phyloP scores from a whole-genome alignment of 2,888 invertebrate species.

The Alitta virens region DNA sequence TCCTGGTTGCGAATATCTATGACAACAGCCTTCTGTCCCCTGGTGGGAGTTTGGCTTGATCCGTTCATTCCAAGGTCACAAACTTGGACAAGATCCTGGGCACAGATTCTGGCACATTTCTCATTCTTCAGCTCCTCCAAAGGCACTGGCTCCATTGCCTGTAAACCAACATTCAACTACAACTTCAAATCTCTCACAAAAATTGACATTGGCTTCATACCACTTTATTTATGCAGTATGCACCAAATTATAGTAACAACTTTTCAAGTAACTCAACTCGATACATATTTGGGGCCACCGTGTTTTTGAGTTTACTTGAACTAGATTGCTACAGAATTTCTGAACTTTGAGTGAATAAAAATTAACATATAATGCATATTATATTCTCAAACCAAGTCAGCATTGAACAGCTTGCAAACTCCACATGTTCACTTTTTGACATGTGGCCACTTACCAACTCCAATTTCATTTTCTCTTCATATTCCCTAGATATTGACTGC shows the following conservation, averaged over 20 bases:
- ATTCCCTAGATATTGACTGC: conserved; percentile 49
- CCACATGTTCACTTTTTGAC: too few relatives aligned
- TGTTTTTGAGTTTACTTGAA: too few relatives aligned
- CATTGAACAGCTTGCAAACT: too few relatives aligned
- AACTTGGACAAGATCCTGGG: conserved; percentile 77
- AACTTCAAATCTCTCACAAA: not conserved
- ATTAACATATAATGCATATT: too few relatives aligned
- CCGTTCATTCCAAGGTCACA: conserved; percentile 61
- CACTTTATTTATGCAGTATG: too few relatives aligned
- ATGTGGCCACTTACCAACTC: conserved; percentile 48
- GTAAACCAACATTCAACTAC: not conserved
- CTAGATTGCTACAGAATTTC: too few relatives aligned
- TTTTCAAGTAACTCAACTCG: too few relatives aligned
- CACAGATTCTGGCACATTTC: conserved; percentile 79
- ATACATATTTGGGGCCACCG: too few relatives aligned
- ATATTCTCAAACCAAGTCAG: too few relatives aligned
- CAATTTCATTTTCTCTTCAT: conserved; percentile 42
- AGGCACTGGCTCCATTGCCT: conserved; percentile 72
- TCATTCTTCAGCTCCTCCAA: conserved; percentile 71
- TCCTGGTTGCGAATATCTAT: conserved; percentile 70
- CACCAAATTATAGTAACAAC: too few relatives aligned
- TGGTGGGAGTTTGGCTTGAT: conserved; percentile 37
- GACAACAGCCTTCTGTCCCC: conserved; percentile 58
- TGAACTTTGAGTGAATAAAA: too few relatives aligned
- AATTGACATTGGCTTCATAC: not conserved